Conservation (phyloP, 1,140 invertebrate genomes). For the Atopsyche davidsoni region DNA sequence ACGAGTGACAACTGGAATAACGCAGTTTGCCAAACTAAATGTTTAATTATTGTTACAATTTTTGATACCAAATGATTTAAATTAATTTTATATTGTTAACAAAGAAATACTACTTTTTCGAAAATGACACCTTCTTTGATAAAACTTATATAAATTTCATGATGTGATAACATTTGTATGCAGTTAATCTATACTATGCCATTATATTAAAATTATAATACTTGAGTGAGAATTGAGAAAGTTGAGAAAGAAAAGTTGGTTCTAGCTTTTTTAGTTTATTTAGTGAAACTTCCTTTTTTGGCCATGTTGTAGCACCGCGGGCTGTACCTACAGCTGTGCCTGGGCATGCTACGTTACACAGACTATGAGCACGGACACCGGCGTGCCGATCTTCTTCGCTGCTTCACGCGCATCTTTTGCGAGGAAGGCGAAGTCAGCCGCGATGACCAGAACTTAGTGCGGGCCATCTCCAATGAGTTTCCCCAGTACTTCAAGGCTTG, state of each 20-base stretch:
- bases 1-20: background rate
- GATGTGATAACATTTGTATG: too few relatives aligned
- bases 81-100: background rate
- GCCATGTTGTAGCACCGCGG: slow-evolving; percentile 59
- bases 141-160: too few relatives aligned
- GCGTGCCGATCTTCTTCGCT: slow-evolving; percentile 68
- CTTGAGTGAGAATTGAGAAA: too few relatives aligned
- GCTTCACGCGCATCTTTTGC: slow-evolving; percentile 76
- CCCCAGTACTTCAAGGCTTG: slow-evolving; percentile 72
- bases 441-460: slow-evolving; percentile 66
- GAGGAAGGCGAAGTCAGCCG: slow-evolving; percentile 68
- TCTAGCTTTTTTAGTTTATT: too few relatives aligned
- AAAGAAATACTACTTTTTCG: background rate
- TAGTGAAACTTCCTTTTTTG: too few relatives aligned
- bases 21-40: too few relatives aligned
- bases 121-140: background rate
- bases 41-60: background rate
- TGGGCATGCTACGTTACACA: slow-evolving; percentile 69
- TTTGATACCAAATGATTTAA: background rate
- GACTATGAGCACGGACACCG: slow-evolving; percentile 72
- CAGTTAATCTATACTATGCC: too few relatives aligned
- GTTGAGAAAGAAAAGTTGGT: too few relatives aligned
- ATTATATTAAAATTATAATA: too few relatives aligned
- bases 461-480: slow-evolving; percentile 77
- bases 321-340: slow-evolving; percentile 69